Base-by-base conservation (phyloP, 2,113 vertebrate genomes). In the Cyprinodon brontotheroides region DNA sequence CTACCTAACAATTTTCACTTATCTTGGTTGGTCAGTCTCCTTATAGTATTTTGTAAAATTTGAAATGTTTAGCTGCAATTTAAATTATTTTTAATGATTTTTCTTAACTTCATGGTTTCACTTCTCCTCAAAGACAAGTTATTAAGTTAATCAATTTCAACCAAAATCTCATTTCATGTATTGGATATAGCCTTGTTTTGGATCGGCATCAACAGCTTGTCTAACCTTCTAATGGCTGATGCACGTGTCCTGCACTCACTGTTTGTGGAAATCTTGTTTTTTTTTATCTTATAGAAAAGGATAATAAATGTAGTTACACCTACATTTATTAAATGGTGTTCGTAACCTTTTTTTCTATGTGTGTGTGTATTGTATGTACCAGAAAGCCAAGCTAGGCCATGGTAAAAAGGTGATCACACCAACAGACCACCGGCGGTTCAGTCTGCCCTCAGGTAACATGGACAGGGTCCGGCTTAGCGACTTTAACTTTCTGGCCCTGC, bases 311-410 rank as follows among this genome's bases (percentile, higher is more conserved):
- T 3, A 20, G 5, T 8, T 57, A 10, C 17, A n/a, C n/a, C 50
- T 20, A 57, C 17, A 57, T 57, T 57, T n/a, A n/a, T 2, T 15
- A 20, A 57, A 57, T 14, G 15, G 8, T 9, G 20, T 57, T 6
- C 1, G n/a, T 20, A 57, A 8, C 2, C 17, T n/a, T 57, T 57
- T 53, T 15, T 37, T 2, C 7, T 63, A 3, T 43, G 3, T 41
- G 17, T 64, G 6, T 66, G 50, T 66, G 63, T 69, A 47, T 69
- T 73, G 38, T 66, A 14, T 41, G 6, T n/a, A 81, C 71, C 92
- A 99, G 98, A 99, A 99, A 98, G 98, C 98, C 89, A 97, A 94
- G 89, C 89, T 99, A 63, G 98, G 97, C 53, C 97, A 97, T 1
- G 96, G 96, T 61, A 97, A 99, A 90, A 98, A 98, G 91, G 94